Evolutionary conservation across 2,113 vertebrate genomes (phyloP).

Genomic region (Hemicordylus capensis): DNA sequence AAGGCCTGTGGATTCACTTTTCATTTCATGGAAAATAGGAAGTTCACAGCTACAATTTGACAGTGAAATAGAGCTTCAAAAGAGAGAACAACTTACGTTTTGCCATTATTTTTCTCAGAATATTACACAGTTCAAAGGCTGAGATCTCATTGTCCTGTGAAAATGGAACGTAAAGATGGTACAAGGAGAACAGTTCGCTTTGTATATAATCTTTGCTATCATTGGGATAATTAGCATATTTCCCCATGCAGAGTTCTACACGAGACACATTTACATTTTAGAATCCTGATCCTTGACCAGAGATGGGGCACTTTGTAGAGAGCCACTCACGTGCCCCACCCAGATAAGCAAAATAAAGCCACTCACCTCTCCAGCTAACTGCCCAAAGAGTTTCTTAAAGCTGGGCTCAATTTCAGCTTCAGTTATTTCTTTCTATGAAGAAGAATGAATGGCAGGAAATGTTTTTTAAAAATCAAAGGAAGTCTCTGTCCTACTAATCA

Average conservation of each 20-base stretch:
- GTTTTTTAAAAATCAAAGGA: not conserved
- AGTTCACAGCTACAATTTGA: not conserved
- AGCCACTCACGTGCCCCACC: not conserved
- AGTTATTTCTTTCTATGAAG: constrained; percentile 58
- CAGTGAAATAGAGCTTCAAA: not conserved
- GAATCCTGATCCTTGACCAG: not conserved
- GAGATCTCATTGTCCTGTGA: constrained; percentile 82
- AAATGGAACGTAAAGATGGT: constrained; percentile 1
- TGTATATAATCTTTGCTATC: fast-evolving
- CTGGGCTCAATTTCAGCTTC: constrained; percentile 77
- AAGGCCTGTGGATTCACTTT: not conserved
- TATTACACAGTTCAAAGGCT: constrained; percentile 76
- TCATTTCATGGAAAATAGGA: fast-evolving
- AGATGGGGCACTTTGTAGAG: not conserved
- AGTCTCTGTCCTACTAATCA: not conserved
- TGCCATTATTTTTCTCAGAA: constrained; percentile 78
- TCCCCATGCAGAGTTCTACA: not conserved
- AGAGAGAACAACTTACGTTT: constrained; percentile 72
- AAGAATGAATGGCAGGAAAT: not conserved
- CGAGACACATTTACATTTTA: not conserved
- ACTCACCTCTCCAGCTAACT: constrained; percentile 80
- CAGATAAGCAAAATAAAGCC: not conserved
- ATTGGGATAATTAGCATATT: not conserved
- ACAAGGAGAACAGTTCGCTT: not conserved
- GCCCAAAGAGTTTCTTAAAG: constrained; percentile 77